Evolutionary conservation across 2,797 vertebrate genomes (phyloP).

Genomic region (Otolemur crassicaudatus): DNA sequence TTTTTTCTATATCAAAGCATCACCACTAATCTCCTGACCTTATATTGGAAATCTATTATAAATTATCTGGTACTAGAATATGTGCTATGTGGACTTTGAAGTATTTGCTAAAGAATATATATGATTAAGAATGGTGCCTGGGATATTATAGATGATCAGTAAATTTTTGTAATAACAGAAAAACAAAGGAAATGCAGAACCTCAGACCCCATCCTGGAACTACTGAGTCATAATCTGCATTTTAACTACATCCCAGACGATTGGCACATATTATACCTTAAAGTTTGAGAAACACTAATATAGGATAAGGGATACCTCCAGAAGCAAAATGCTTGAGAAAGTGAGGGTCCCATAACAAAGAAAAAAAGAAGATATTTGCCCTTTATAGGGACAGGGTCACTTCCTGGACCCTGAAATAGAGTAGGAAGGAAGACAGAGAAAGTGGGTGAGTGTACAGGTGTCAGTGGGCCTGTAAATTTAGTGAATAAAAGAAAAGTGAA

Average conservation of each 20-base stretch:
- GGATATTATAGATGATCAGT: no score
- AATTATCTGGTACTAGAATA: no score
- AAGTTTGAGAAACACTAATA: neutral
- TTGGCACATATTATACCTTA: neutral
- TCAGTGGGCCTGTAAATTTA: neutral
- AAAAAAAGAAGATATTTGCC: slow-evolving; percentile 21
- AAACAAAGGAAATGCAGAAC: neutral
- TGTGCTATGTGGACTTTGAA: no score
- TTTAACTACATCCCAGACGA: neutral
- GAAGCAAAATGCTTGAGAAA: neutral
- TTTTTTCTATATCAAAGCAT: no score
- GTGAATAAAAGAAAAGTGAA: neutral
- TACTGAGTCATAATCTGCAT: neutral
- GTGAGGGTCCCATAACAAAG: neutral
- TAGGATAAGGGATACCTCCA: neutral
- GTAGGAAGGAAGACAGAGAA: neutral
- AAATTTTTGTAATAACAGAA: no score
- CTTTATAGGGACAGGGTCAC: neutral
- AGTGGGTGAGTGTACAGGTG: neutral
- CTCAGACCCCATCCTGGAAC: neutral
- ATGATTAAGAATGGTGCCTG: no score
- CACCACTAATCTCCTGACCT: no score
- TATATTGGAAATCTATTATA: no score
- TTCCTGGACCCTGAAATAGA: neutral
- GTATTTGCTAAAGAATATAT: no score